Evolutionary conservation across 2,113 vertebrate species (phyloP), one percentile per base, ranked within the genome.

Genomic region (Beaufortia kweichowensis): DNA sequence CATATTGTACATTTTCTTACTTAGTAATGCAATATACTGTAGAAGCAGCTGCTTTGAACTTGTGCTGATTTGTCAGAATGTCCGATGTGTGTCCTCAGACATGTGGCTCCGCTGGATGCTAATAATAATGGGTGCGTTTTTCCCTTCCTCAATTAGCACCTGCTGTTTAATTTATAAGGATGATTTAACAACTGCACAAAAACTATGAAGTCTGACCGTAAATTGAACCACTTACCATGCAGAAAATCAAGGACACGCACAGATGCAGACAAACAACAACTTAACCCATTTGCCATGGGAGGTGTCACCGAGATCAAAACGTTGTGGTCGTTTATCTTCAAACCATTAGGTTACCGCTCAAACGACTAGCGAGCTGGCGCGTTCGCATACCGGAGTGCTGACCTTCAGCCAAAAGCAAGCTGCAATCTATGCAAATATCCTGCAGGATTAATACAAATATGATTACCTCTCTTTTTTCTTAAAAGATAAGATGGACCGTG

Each of bases 151-250:
- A 90, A 88, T 90, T 90, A 91, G 86, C 87, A 84, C 89, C 89
- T 71, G 84, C 87, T 90, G 89, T 88, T 88, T 86, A 85, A 86
- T 90, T 90, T 85, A 90, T 87, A 88, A 88, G 77, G 81, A 85
- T 87, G 82, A 85, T 88, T 81, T 82, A 89, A 87, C 85, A 88
- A 84, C 86, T 81, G 84, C 84, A 84, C 84, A 87, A 88, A 88
- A 39, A 87, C 82, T 85, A 85, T 87, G 84, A 86, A 82, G 77
- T 78, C 79, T 67, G 75, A 77, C 77, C 85, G 85, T 75, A 89
- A 86, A 88, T 88, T 87, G 82, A 77, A 61, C 61, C 77, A 86
- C 83, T 85, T 70, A n/a, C 12, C 67, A 69, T 17, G 48, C 28
- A 55, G 29, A 55, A 15, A 56, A 35, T 50, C 46, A 68, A 68